Evolutionary conservation across 2,797 vertebrate species (phyloP), one percentile per base, ranked within the genome.

Genomic region (Peromyscus attwateri): DNA sequence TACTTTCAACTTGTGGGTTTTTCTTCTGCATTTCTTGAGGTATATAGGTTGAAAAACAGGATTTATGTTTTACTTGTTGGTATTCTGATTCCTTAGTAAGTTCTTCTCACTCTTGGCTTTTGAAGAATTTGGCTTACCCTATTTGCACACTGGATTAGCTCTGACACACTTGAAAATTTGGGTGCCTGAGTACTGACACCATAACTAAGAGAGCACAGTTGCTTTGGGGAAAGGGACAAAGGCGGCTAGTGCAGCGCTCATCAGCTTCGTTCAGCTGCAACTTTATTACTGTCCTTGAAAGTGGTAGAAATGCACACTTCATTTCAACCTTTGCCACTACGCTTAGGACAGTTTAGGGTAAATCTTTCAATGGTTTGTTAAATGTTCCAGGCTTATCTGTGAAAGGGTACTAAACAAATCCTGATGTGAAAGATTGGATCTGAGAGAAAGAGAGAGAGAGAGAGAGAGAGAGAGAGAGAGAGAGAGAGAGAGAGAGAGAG

Each of bases 331-430:
- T 91, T 87, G 14, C 49, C 25, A 82, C 34, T 81, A 31, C 10
- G 46, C 34, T 68, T 85, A 70, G 34, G 71, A 71, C 46, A 52
- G 52, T 34, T 43, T 31, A 66, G 16, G 79, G 17, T 13, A 85
- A 93, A 93, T 73, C 43, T 60, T 80, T 80, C 40, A 92, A 92
- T 13, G 14, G n/a, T 64, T 79, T 93, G 37, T 71, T 75, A 25
- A 57, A 80, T 75, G n/a, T 11, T 73, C 25, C 60, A 85, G 75
- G 12, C 68, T 55, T 57, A 13, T 66, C 66, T 87, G 43, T n/a
- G 55, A 73, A 95, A 90, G 40, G 16, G 16, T 79, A 27, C 71
- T 23, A 73, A 46, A 6, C 34, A 43, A 37, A 73, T n/a, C 46
- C 19, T 23, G 64, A 43, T 71, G 19, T 46, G 64, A 40, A 75